Evolutionary conservation across 2,888 invertebrate genomes (phyloP).

Genomic region (Zootermopsis nevadensis): DNA sequence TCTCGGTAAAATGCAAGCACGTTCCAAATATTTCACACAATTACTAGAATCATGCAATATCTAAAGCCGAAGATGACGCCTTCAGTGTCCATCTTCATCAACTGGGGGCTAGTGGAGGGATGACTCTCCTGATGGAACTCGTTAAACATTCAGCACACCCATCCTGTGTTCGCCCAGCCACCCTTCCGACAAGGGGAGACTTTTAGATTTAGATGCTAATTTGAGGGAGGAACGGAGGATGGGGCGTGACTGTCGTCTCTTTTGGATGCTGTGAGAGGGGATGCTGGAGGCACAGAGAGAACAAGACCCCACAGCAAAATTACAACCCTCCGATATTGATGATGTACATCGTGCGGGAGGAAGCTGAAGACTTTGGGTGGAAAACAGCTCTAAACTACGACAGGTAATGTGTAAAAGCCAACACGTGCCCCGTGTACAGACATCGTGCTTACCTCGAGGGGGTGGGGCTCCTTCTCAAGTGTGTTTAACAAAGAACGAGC

Average conservation of each 20-base stretch:
- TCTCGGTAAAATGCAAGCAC: neutral
- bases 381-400: neutral
- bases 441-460: neutral
- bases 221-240: neutral
- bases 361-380: neutral
- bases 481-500: neutral
- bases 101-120: neutral
- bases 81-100: constrained; percentile 28
- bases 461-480: neutral
- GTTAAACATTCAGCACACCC: constrained; percentile 34
- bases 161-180: constrained; percentile 8
- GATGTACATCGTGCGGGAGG: neutral
- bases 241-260: constrained; percentile 35
- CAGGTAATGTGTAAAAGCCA: constrained; percentile 7
- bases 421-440: neutral
- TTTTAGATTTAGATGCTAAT: constrained; percentile 44
- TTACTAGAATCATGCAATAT: constrained; percentile 18
- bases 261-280: neutral
- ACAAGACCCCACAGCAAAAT: constrained; percentile 16
- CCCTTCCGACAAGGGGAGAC: neutral
- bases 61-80: neutral
- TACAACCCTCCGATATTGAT: constrained; percentile 12
- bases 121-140: constrained; percentile 11
- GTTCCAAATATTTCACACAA: constrained; percentile 21
- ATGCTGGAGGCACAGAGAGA: neutral